Base-by-base conservation (phyloP, 2,888 invertebrate genomes). In the Prosopocoilus inquinatus region DNA sequence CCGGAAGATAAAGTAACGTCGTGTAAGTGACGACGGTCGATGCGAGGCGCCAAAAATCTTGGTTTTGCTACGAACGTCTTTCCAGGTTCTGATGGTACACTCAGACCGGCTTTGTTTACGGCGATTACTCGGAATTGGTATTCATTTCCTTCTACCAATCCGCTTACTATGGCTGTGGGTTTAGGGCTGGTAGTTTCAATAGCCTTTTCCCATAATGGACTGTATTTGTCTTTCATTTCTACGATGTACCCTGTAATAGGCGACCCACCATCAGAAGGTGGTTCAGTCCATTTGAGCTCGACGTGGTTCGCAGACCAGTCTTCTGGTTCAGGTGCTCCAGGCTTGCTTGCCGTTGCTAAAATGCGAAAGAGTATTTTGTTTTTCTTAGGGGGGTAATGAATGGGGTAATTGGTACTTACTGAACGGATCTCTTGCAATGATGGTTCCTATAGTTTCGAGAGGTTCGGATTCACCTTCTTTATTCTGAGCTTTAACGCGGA, bases 51-150 rank as follows among this genome's bases (percentile, higher is more conserved):
- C 75, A 96, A 87, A 81, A 88, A 92, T 62, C 94, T 83, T 0
- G 94, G 93, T 73, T 93, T 93, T 50, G 93, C 93, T 54, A 85
- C 80, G 77, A 94, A 93, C 69, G 85, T 86, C 78, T 92, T 93
- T 78, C 91, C 89, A 15, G 91, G 81, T 53, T 93, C 92, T 7
- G 95, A 94, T 0, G 96, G 94, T 66, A 94, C 92, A 68, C 96
- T 93, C 72, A 88, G 88, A 0, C 99, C 99, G 8, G 94, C 96
- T 75, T 94, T 93, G 79, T 99, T 99, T 51, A 96, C 82, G 7
- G 98, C 98, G 64, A 94, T 86, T 32, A 98, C 89, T 32, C 97
- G 87, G 88, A 97, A 98, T 77, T 96, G 96, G 76, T 96, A 96
- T 73, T 96, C 96, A 74, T 94, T 94, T 65, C 96, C 96, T 81